Conservation (phyloP, 2,113 vertebrate genomes). For the Entelurus aequoreus region DNA sequence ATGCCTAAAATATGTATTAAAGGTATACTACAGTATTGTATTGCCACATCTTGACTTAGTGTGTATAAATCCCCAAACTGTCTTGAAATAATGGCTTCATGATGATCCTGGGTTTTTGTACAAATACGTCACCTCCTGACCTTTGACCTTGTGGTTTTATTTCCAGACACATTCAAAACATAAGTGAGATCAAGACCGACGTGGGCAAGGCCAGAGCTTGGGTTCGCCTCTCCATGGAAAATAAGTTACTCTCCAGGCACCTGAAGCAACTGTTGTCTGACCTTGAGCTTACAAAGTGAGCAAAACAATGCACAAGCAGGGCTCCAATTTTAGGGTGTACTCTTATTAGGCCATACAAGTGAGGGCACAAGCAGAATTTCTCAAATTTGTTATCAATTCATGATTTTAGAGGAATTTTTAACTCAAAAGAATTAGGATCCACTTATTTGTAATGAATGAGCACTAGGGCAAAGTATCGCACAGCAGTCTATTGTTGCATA, state of each 20-base stretch:
- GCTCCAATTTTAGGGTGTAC: neutral
- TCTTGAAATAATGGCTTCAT: neutral
- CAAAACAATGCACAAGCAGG: neutral
- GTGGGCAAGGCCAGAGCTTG: constrained; percentile 96
- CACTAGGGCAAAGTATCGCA: constrained; percentile 40
- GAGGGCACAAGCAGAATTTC: neutral
- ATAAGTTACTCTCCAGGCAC: constrained; percentile 95
- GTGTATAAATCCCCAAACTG: neutral
- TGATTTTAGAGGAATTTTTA: constrained; percentile 37
- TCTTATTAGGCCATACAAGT: too few species aligned
- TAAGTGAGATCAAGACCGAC: constrained; percentile 96
- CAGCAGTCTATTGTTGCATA: constrained; percentile 34
- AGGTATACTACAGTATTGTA: neutral
- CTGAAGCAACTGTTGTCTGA: constrained; percentile 95
- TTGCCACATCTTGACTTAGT: neutral
- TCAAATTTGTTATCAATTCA: constrained; percentile 9
- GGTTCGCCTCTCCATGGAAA: constrained; percentile 98
- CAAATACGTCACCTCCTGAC: neutral
- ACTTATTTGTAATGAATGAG: constrained; percentile 54
- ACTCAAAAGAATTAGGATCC: constrained; percentile 31
- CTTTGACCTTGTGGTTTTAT: neutral
- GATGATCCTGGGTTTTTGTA: neutral
- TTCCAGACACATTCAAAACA: constrained; percentile 94
- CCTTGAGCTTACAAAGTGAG: constrained; percentile 94
- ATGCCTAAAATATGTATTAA: too few species aligned